Evolutionary conservation across 2,888 invertebrate species (phyloP).

Genomic region (Machimus atricapillus): DNA sequence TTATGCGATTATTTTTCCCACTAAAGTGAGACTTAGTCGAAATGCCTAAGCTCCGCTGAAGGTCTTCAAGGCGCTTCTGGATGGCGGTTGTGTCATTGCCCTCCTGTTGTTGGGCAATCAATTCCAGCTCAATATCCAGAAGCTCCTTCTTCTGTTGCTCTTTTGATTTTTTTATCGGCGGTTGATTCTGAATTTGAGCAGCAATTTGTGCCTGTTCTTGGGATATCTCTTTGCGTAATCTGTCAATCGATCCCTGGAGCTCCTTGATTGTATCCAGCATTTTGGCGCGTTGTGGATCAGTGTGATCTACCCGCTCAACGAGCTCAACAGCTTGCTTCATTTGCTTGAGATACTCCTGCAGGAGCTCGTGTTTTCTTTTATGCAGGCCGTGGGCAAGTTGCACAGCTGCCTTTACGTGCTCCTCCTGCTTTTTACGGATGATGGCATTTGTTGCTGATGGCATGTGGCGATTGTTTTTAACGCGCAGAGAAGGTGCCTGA

Average conservation of each 20-base stretch:
- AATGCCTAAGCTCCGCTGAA: slow-evolving; percentile 63
- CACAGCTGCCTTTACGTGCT: slow-evolving; percentile 75
- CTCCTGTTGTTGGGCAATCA: slow-evolving; percentile 85
- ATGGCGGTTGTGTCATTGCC: slow-evolving; percentile 87
- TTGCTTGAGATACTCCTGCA: slow-evolving; percentile 89
- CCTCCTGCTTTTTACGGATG: slow-evolving; percentile 76
- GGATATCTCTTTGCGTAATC: slow-evolving; percentile 59
- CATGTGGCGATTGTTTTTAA: slow-evolving; percentile 67
- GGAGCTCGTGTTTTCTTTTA: slow-evolving; percentile 82
- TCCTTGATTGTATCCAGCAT: slow-evolving; percentile 82
- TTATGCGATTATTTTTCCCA: slow-evolving; percentile 52
- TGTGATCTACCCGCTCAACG: slow-evolving; percentile 76
- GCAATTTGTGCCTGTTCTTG: slow-evolving; percentile 61
- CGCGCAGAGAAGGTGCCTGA: slow-evolving; percentile 52
- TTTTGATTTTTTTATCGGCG: slow-evolving; percentile 69
- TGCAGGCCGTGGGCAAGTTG: slow-evolving; percentile 82
- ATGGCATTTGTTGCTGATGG: slow-evolving; percentile 71
- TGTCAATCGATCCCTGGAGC: slow-evolving; percentile 82
- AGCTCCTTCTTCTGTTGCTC: slow-evolving; percentile 89
- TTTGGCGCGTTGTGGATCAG: slow-evolving; percentile 77
- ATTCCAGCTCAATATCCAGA: slow-evolving; percentile 87
- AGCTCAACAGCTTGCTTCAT: slow-evolving; percentile 83
- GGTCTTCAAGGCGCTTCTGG: slow-evolving; percentile 77
- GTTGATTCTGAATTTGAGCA: slow-evolving; percentile 59
- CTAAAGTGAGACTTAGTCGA: slow-evolving; percentile 49